These are phyloP conservation scores for Lacanobia wlatinum DNA, from an alignment of 2,888 invertebrate genomes.

Conservation along the genomic window DNA sequence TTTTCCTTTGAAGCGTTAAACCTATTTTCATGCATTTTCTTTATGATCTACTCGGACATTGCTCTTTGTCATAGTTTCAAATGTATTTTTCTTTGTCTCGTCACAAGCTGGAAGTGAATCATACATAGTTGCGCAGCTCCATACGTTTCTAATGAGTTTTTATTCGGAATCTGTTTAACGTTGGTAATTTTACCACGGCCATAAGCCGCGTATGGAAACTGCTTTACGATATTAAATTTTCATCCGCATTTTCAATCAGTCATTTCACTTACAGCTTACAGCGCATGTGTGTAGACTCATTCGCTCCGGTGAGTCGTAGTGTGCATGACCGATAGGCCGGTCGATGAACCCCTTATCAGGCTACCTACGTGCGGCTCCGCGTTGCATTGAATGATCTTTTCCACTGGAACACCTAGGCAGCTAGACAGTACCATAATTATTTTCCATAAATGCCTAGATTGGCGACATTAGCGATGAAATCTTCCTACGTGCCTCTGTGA, in stretches of 20 bases:
- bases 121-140: conserved; percentile 31
- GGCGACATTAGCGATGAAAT: not conserved
- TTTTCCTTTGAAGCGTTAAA: conserved; percentile 15
- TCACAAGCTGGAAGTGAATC: conserved; percentile 44
- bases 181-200: conserved; percentile 42
- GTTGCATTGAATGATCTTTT: conserved; percentile 63
- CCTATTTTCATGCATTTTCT: conserved; percentile 18
- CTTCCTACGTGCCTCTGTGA: conserved; percentile 33
- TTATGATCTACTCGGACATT: conserved; percentile 22
- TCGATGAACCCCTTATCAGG: conserved; percentile 79
- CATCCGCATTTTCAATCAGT: conserved; percentile 67
- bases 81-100: conserved; percentile 43
- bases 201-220: conserved; percentile 50
- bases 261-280: conserved; percentile 33
- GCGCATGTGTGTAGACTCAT: conserved; percentile 58
- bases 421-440: conserved; percentile 32
- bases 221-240: conserved; percentile 63
- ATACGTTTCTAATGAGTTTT: conserved; percentile 41
- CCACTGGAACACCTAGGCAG: conserved; percentile 24
- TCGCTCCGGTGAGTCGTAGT: conserved; percentile 60
- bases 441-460: conserved; percentile 14
- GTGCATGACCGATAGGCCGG: conserved; percentile 85
- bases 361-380: conserved; percentile 68
- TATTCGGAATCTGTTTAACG: conserved; percentile 32
- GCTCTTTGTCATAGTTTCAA: conserved; percentile 45